phyloP scores from a whole-genome alignment of 2,888 invertebrate species.

The Conchocele bisecta region DNA sequence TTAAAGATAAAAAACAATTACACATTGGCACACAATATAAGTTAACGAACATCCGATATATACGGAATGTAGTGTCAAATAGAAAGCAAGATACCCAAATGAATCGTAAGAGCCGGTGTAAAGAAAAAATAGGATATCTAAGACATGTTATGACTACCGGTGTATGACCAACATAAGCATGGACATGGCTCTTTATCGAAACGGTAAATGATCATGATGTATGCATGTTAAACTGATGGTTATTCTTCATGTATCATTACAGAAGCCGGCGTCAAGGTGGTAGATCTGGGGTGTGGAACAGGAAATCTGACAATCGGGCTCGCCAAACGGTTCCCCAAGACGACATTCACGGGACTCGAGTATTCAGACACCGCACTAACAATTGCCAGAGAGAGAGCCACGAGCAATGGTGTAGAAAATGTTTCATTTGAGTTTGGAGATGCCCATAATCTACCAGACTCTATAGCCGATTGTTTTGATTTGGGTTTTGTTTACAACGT shows the following conservation, averaged over 20 bases:
- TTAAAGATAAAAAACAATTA: too few relatives aligned
- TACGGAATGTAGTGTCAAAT: too few relatives aligned
- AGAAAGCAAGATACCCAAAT: too few relatives aligned
- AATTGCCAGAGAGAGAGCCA: background rate
- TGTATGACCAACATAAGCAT: too few relatives aligned
- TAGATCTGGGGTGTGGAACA: conserved; percentile 12
- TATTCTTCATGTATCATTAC: background rate
- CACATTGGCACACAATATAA: too few relatives aligned
- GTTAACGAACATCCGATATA: too few relatives aligned
- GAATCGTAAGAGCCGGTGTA: too few relatives aligned
- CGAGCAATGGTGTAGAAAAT: background rate
- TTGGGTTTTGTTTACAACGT: conserved; percentile 10
- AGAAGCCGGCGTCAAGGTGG: conserved; percentile 3
- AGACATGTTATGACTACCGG: too few relatives aligned
- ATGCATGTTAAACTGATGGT: background rate
- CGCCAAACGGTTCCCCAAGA: conserved; percentile 5
- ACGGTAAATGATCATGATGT: too few relatives aligned
- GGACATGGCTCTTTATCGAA: too few relatives aligned
- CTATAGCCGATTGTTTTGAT: conserved; percentile 10
- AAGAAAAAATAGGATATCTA: too few relatives aligned
- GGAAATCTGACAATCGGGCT: background rate
- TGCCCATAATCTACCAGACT: conserved; percentile 11
- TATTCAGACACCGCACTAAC: background rate
- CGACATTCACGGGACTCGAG: conserved; percentile 7
- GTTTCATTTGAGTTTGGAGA: background rate